Conservation (phyloP, 2,888 invertebrate genomes). For the Bombyx huttoni region DNA sequence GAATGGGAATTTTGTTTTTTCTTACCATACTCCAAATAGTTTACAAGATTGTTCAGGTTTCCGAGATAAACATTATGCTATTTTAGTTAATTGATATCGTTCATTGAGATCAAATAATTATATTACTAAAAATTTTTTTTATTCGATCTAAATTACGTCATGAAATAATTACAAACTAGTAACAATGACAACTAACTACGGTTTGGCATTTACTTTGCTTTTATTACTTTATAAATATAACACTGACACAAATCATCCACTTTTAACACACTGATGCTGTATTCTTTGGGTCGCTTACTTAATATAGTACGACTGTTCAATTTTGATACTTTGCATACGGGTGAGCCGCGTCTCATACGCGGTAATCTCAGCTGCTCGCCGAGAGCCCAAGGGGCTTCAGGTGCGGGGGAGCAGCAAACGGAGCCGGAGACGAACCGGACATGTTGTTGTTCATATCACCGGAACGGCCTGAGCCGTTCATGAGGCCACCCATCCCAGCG, state of each 20-base stretch:
- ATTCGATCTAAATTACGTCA: background rate
- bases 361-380: constrained; percentile 76
- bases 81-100: constrained; percentile 32
- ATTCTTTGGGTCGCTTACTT: constrained; percentile 6
- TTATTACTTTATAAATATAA: constrained; percentile 17
- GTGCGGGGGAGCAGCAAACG: constrained; percentile 65
- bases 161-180: constrained; percentile 6
- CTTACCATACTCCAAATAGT: background rate
- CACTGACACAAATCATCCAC: constrained; percentile 7
- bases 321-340: constrained; percentile 62
- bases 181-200: constrained; percentile 29
- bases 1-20: background rate
- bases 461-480: constrained; percentile 69
- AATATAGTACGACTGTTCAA: constrained; percentile 26
- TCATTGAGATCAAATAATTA: constrained; percentile 54
- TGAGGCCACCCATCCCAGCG: constrained; percentile 58
- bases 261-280: constrained; percentile 4
- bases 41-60: constrained; percentile 2
- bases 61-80: constrained; percentile 11
- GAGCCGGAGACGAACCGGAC: constrained; percentile 67
- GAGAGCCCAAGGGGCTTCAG: constrained; percentile 73
- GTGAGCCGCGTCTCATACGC: constrained; percentile 58
- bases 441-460: constrained; percentile 81
- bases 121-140: constrained; percentile 11
- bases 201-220: constrained; percentile 52